Evolutionary conservation across 2,888 invertebrate species (phyloP).

Genomic region (Apotomis turbidana): DNA sequence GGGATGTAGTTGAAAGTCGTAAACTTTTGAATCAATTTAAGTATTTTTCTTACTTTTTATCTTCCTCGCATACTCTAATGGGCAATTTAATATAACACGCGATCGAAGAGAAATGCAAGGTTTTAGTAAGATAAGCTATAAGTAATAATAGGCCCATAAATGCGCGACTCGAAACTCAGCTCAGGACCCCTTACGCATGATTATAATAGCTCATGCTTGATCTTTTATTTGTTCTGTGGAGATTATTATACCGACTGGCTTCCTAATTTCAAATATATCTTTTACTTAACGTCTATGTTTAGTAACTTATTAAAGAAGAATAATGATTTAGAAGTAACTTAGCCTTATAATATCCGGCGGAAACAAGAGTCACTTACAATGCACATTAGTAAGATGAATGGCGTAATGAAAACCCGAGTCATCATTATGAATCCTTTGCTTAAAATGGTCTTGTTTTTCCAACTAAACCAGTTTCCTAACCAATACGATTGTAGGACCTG

Average conservation of each 20-base stretch:
- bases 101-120: neutral
- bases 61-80: neutral
- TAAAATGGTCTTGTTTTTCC: constrained; percentile 76
- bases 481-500: constrained; percentile 85
- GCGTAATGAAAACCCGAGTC: constrained; percentile 59
- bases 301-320: neutral
- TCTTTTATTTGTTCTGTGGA: too few relatives aligned
- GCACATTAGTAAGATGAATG: constrained; percentile 64
- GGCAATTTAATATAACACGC: neutral
- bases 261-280: too few relatives aligned
- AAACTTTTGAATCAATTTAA: neutral
- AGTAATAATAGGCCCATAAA: too few relatives aligned
- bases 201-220: too few relatives aligned
- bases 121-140: neutral
- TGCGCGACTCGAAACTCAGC: too few relatives aligned
- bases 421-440: constrained; percentile 63
- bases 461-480: constrained; percentile 85
- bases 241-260: neutral
- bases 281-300: neutral
- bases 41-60: neutral
- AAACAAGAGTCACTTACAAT: constrained; percentile 54
- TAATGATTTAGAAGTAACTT: neutral
- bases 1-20: neutral
- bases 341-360: constrained; percentile 24
- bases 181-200: too few relatives aligned